These are phyloP conservation scores for Stenolophus ochropezus DNA, from an alignment of 2,888 invertebrate species.

Conservation along the genomic window DNA sequence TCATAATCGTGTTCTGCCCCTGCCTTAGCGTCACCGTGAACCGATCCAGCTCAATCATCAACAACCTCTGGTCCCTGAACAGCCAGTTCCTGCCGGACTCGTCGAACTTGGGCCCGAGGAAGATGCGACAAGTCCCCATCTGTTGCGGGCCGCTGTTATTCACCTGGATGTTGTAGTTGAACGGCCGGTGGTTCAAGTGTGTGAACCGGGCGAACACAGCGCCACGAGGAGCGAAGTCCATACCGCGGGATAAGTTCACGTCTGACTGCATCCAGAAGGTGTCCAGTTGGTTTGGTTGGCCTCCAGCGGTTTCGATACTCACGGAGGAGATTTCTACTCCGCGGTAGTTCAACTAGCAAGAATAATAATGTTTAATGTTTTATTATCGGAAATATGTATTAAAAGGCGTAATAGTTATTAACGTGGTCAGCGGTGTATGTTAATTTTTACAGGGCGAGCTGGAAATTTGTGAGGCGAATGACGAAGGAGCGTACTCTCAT, in stretches of 20 bases:
- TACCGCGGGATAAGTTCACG: conserved; percentile 85
- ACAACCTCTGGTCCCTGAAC: conserved; percentile 78
- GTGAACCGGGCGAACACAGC: conserved; percentile 83
- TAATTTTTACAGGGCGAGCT: too few relatives aligned
- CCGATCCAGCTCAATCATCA: conserved; percentile 85
- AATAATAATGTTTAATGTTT: too few relatives aligned
- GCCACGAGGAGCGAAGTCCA: conserved; percentile 88
- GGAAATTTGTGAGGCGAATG: too few relatives aligned
- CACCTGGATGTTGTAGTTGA: conserved; percentile 76
- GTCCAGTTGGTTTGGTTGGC: conserved; percentile 76
- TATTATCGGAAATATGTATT: too few relatives aligned
- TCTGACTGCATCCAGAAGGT: conserved; percentile 89
- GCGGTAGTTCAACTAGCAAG: conserved; percentile 77
- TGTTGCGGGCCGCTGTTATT: conserved; percentile 71
- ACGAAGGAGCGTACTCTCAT: too few relatives aligned
- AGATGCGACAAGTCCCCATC: conserved; percentile 82
- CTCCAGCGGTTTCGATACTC: conserved; percentile 75
- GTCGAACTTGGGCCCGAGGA: conserved; percentile 80
- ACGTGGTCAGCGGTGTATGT: too few relatives aligned
- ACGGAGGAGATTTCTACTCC: conserved; percentile 79
- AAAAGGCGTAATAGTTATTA: too few relatives aligned
- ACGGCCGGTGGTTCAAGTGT: conserved; percentile 86
- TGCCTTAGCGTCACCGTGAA: conserved; percentile 80
- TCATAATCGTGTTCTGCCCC: conserved; percentile 81
- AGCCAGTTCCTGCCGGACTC: conserved; percentile 78